Evolutionary conservation across 2,888 invertebrate species (phyloP), one percentile per base, ranked within the genome.

Genomic region (Eupelmus urozonus): DNA sequence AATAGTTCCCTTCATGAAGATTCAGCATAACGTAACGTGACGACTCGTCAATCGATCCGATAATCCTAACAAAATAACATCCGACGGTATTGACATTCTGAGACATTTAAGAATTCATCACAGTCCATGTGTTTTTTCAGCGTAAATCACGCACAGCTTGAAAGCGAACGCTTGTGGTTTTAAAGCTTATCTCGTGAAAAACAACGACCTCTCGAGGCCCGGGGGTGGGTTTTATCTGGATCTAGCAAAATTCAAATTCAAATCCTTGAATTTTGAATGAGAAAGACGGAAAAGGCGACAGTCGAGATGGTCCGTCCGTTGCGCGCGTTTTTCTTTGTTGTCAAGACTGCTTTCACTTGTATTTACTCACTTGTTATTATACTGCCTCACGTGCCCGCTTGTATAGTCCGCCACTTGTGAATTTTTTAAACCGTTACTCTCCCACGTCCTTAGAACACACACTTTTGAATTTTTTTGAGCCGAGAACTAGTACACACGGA

Each of bases 241-340:
- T 16, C 20, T 40, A 45, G 45, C 63, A 20, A 57, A 57, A 27
- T 57, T 23, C 4, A 57, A 27, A 27, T 4, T 11, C 27, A n/a
- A 60, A 5, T 5, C 5, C 20, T 57, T 57, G 20, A 55, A 69
- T 42, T 23, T 11, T 57, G 9, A 49, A 53, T 5, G 53, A 16
- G 45, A 55, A 55, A 25, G 20, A 20, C 23, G 34, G n/a, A 55
- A 67, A 13, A 40, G 25, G 16, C 42, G 57, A 69, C 57, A 69
- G 69, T 69, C 45, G 57, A 69, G 9, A 34, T 1, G n/a, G n/a
- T 29, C 23, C 60, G 23, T 71, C 59, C 69, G 27, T 45, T 25
- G 5, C 34, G 34, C 34, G 3, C 9, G 9, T 34, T 34, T 34
- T 34, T 34, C 34, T 34, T 34, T 34, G 3, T 34, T 34, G 9